A percentile compares a stretch with the other conserved stretches of the same genome.
Evolutionary conservation across 2,113 vertebrate genomes (phyloP).

Genomic region (zebrafish (Danio rerio)): GRCz12tu NC_133193.1:45122001-45122500

Average conservation of each 20-base stretch:
- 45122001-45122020: conserved; percentile 62
- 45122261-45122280: too few relatives aligned
- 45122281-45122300: too few relatives aligned
- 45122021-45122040: conserved; percentile 56
- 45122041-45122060: conserved; percentile 49
- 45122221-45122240: neutral
- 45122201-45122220: conserved; percentile 7
- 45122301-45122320: neutral
- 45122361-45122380: too few relatives aligned
- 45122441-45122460: too few relatives aligned
- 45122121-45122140: neutral
- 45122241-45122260: neutral
- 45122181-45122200: neutral
- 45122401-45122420: too few relatives aligned
- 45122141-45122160: neutral
- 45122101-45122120: conserved; percentile 18
- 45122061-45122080: conserved; percentile 36
- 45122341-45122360: too few relatives aligned
- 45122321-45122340: neutral
- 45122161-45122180: conserved; percentile 2
- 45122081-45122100: neutral
- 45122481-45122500: too few relatives aligned
- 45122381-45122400: too few relatives aligned
- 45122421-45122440: too few relatives aligned
- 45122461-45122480: too few relatives aligned